These are phyloP conservation scores for Lamellibrachia luymesi DNA, from an alignment of 1,140 invertebrate species.

Conservation along the genomic window DNA sequence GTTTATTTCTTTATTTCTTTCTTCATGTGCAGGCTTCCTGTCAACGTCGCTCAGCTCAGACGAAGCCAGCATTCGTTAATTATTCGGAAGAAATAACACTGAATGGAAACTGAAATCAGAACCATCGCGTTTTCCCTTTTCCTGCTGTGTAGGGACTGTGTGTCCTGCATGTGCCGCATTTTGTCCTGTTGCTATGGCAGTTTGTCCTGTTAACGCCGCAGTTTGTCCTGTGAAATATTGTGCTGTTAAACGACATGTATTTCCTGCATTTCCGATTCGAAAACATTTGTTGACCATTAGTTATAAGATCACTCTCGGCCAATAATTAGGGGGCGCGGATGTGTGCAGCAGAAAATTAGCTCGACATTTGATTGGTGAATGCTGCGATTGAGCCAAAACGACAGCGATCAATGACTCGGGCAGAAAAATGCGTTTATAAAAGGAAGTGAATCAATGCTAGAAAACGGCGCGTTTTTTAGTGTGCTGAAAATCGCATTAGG, in stretches of 20 bases:
- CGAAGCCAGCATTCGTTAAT: no score
- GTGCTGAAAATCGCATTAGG: neutral
- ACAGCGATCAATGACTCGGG: neutral
- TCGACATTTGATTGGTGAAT: neutral
- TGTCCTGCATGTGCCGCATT: no score
- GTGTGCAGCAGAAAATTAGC: neutral
- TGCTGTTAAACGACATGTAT: neutral
- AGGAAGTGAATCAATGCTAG: neutral
- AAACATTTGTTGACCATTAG: neutral
- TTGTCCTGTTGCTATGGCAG: no score
- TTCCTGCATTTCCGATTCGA: neutral
- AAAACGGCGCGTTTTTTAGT: neutral
- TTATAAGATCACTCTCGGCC: neutral
- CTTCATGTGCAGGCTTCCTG: no score
- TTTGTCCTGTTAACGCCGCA: no score
- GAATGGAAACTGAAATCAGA: no score
- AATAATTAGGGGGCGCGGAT: neutral
- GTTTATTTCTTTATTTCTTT: no score
- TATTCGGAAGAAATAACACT: no score
- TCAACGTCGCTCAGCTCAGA: no score
- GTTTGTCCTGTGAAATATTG: neutral
- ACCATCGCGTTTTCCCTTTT: no score
- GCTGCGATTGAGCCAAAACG: neutral
- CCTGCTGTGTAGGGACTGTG: no score
- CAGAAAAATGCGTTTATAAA: neutral